phyloP scores from a whole-genome alignment of 2,113 vertebrate genomes.

The Ictalurus furcatus region DNA sequence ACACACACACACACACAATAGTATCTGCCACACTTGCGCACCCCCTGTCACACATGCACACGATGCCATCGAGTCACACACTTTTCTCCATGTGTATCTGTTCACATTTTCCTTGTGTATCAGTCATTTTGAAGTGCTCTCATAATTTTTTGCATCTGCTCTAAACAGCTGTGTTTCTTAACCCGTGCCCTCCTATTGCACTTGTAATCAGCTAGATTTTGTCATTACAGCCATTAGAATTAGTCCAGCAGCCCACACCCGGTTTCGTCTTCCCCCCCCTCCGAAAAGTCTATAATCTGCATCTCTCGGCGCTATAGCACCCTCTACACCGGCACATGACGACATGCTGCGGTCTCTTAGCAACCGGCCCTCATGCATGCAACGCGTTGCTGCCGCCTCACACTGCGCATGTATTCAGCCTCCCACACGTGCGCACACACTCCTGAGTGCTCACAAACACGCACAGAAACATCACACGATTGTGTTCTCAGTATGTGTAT shows the following conservation, averaged over 20 bases:
- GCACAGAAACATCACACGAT: conserved; percentile 16
- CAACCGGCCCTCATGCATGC: conserved; percentile 39
- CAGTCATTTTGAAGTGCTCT: neutral
- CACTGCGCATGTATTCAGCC: conserved; percentile 19
- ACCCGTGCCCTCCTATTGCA: neutral
- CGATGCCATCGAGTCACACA: neutral
- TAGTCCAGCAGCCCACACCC: neutral
- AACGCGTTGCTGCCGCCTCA: conserved; percentile 23
- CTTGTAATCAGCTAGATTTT: neutral
- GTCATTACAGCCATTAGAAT: neutral
- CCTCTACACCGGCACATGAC: conserved; percentile 15
- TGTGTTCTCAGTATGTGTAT: conserved; percentile 23
- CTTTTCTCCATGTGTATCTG: neutral
- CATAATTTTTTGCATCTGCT: neutral
- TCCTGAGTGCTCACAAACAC: neutral
- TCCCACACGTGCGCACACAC: conserved; percentile 9
- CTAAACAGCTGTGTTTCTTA: neutral
- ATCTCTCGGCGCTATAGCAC: neutral
- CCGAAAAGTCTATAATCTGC: neutral
- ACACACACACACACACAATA: conserved; percentile 2
- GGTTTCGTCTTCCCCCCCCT: neutral
- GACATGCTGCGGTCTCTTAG: conserved; percentile 40
- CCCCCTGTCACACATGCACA: neutral
- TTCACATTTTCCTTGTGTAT: conserved; percentile 35
- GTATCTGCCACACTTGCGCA: neutral